Evolutionary conservation across 2,888 invertebrate genomes (phyloP).

Genomic region (Gasteruption jaculator): DNA sequence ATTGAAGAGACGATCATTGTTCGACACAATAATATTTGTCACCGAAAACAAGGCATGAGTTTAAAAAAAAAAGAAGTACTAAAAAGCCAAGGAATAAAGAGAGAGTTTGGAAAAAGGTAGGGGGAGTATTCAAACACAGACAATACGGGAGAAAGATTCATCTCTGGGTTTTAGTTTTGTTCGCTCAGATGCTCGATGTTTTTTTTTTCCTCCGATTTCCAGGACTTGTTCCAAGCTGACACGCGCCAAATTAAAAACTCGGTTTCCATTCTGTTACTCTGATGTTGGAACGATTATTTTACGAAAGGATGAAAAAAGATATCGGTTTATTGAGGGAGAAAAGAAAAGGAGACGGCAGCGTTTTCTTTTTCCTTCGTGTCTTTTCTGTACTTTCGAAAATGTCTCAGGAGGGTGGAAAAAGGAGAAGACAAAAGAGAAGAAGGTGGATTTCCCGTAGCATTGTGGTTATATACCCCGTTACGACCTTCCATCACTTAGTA

Average conservation of each 20-base stretch:
- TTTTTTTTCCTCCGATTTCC: too few species aligned
- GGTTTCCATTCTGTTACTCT: slow-evolving; percentile 36
- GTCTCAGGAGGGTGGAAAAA: slow-evolving; percentile 11
- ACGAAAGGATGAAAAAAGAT: slow-evolving; percentile 29
- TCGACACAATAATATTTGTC: slow-evolving; percentile 52
- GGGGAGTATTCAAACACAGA: slow-evolving; percentile 43
- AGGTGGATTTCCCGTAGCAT: slow-evolving; percentile 7
- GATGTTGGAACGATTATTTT: slow-evolving; percentile 28
- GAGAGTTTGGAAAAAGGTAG: slow-evolving; percentile 30
- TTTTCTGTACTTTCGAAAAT: slow-evolving; percentile 23
- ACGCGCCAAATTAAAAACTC: slow-evolving; percentile 50
- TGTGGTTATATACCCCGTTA: slow-evolving; percentile 26
- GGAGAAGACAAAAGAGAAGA: slow-evolving; percentile 1
- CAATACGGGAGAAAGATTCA: slow-evolving; percentile 46
- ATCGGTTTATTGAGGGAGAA: slow-evolving; percentile 34
- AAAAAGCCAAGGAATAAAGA: slow-evolving; percentile 36
- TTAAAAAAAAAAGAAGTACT: slow-evolving; percentile 14
- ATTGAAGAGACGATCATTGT: too few species aligned
- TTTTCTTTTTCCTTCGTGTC: slow-evolving; percentile 20
- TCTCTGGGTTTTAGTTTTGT: slow-evolving; percentile 24
- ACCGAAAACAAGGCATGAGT: slow-evolving; percentile 45
- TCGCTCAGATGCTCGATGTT: slow-evolving; percentile 23
- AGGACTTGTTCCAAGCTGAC: slow-evolving; percentile 38
- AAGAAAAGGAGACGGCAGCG: slow-evolving; percentile 18
- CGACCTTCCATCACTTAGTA: slow-evolving; percentile 40